Base-by-base conservation (phyloP, 35 echinoderm and acorn worm species). In the Ophiothrix spiculata region DNA sequence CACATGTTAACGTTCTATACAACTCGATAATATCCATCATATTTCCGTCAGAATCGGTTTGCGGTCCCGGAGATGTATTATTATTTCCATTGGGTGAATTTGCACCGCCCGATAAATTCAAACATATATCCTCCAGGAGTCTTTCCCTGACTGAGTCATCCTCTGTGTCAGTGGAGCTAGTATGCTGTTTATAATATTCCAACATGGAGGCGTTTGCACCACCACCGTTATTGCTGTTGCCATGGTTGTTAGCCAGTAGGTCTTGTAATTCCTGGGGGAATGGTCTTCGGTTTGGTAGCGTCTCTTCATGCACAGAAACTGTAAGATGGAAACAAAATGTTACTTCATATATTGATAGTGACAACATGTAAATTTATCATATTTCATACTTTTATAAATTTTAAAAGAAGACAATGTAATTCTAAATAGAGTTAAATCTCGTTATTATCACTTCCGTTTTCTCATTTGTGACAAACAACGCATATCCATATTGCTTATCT, bases 301-400 rank as follows among this genome's bases (percentile, higher is more conserved):
- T 39, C 39, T 86, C 84, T 74, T 86, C 84, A 76, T 86, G 84
- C 31, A 86, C 77, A 34, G 84, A 76, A 14, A 86, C 84, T 86
- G 75, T 13, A 31, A 86, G 41, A 40, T 2, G 25, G 40, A 85
- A 39, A 38, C 21, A 81, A n/a, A n/a, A n/a, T n/a, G n/a, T n/a
- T n/a, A n/a, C n/a, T n/a, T n/a, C n/a, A n/a, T n/a, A n/a, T 79
- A 3, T 25, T 32, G 25, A 6, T 23, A 38, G 4, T 79, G 4
- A 34, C 3, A 32, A 14, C 36, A 10, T 29, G 33, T 6, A 74
- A 15, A 8, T 19, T 74, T 6, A 25, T 74, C 33, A 21, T 74
- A n/a, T n/a, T n/a, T n/a, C n/a, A n/a, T n/a, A n/a, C n/a, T n/a
- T n/a, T n/a, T n/a, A n/a, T n/a, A n/a, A 25, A 4, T 25, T 69